These are phyloP conservation scores for Cirrhinus molitorella DNA, from an alignment of 2,797 vertebrate species.

Conservation along the genomic window DNA sequence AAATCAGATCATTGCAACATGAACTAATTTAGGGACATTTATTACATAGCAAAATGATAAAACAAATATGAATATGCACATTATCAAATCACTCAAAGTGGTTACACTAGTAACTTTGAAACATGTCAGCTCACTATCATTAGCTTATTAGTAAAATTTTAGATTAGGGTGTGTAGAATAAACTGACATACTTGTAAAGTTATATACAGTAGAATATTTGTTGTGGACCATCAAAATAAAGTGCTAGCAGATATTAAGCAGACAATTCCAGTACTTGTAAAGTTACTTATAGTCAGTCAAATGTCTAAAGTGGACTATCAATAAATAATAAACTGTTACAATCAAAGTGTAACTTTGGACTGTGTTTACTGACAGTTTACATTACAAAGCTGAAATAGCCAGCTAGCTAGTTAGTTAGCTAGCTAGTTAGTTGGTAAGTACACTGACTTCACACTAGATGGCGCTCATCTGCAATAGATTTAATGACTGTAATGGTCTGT, in stretches of 20 bases:
- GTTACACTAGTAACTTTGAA: background rate
- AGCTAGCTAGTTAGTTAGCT: too few species aligned
- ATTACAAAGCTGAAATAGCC: background rate
- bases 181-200: background rate
- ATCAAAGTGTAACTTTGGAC: background rate
- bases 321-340: background rate
- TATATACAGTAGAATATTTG: background rate
- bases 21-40: background rate
- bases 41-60: background rate
- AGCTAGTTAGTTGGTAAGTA: background rate
- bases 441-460: slow-evolving; percentile 13
- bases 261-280: background rate
- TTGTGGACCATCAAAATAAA: too few species aligned
- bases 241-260: background rate
- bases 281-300: background rate
- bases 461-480: slow-evolving; percentile 18
- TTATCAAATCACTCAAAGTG: background rate
- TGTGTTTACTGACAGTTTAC: too few species aligned
- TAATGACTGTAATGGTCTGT: background rate
- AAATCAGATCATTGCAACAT: background rate
- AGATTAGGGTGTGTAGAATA: background rate
- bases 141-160: background rate
- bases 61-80: background rate
- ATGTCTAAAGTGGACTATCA: background rate
- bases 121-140: background rate